These are phyloP conservation scores for Alloplasta piceator DNA, from an alignment of 2,888 invertebrate genomes.

Conservation along the genomic window DNA sequence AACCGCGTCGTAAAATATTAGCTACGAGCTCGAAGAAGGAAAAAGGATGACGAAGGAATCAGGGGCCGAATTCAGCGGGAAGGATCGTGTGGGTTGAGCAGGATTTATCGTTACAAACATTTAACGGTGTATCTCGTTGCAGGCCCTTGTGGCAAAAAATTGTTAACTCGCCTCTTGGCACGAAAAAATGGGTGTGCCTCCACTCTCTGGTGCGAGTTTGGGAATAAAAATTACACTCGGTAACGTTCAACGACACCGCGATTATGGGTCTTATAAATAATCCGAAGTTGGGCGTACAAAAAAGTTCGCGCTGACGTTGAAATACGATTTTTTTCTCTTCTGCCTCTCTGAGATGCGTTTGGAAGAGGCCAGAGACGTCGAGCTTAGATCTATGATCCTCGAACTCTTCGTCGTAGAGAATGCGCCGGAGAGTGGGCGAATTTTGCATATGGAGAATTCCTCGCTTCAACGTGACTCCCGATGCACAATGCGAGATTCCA, in stretches of 20 bases:
- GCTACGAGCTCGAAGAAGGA: background rate
- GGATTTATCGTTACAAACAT: conserved; percentile 60
- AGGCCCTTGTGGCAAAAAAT: conserved; percentile 52
- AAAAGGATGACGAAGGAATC: conserved; percentile 26
- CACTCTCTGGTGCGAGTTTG: conserved; percentile 19
- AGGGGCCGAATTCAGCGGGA: conserved; percentile 24
- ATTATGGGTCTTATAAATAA: conserved; percentile 54
- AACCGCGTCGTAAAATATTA: background rate
- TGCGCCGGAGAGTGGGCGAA: conserved; percentile 35
- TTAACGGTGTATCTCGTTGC: conserved; percentile 40
- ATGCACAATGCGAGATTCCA: background rate
- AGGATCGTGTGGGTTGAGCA: conserved; percentile 43
- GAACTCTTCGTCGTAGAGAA: conserved; percentile 34
- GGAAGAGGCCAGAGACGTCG: conserved; percentile 2
- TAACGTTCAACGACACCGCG: conserved; percentile 9
- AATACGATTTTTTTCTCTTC: background rate
- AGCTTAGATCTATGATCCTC: conserved; percentile 53
- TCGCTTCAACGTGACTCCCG: background rate
- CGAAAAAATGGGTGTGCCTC: conserved; percentile 35
- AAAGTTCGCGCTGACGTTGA: background rate
- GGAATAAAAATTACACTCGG: conserved; percentile 39
- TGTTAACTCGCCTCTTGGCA: conserved; percentile 25
- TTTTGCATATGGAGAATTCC: conserved; percentile 25
- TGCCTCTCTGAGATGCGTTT: background rate
- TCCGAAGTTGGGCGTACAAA: conserved; percentile 8